Conservation (phyloP, 2,797 vertebrate genomes). For the Tapirus indicus region DNA sequence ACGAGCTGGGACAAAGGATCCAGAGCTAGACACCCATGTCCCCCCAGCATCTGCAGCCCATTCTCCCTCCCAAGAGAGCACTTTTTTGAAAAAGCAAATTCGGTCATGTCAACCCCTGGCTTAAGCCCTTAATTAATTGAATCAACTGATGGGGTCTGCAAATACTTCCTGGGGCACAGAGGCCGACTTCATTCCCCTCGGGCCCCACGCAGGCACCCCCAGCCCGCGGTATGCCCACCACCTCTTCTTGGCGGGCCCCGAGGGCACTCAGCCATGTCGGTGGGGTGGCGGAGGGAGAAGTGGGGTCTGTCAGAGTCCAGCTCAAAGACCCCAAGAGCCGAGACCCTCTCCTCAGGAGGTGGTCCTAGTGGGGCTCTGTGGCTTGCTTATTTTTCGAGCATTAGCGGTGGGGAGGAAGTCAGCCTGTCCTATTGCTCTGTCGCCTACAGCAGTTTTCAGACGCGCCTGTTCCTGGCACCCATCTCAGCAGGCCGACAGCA, state of each 20-base stretch:
- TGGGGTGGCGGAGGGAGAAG: rapidly evolving
- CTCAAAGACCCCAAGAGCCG: rapidly evolving
- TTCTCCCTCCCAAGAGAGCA: background rate
- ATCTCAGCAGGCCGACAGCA: background rate
- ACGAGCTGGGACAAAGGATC: rapidly evolving
- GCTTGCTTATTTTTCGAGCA: background rate
- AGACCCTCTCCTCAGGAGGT: background rate
- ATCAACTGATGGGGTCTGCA: background rate
- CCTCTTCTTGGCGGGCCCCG: background rate
- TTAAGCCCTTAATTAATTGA: background rate
- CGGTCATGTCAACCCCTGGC: background rate
- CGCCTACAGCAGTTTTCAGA: background rate
- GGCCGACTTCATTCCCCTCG: background rate
- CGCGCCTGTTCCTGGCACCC: rapidly evolving
- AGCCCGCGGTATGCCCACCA: background rate
- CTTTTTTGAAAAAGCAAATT: background rate
- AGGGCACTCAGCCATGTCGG: background rate
- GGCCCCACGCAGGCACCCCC: rapidly evolving
- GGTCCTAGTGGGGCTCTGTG: no score
- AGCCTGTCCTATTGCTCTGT: background rate
- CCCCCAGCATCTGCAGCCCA: background rate
- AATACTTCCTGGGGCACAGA: background rate
- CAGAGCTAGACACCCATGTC: rapidly evolving
- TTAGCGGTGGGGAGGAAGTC: no score
- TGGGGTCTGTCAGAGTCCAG: rapidly evolving